Conservation (phyloP, 2,888 invertebrate species). For the Pomacea canaliculata region DNA sequence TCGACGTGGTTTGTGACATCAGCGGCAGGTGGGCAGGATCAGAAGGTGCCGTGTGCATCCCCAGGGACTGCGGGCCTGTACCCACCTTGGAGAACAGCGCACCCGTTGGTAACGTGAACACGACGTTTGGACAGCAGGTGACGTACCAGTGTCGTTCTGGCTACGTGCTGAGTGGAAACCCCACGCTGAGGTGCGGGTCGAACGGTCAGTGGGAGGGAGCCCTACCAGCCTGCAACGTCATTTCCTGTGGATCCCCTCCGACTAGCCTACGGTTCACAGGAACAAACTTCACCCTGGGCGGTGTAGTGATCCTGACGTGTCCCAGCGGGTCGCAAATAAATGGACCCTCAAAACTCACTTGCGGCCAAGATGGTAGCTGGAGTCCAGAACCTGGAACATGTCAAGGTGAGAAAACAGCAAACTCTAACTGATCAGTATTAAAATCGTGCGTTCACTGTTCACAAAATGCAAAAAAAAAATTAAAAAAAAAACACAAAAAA, state of each 20-base stretch:
- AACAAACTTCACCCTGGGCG: conserved; percentile 28
- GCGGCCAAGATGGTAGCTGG: conserved; percentile 54
- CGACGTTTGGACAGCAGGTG: conserved; percentile 20
- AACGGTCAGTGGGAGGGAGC: conserved; percentile 57
- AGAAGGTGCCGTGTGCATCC: conserved; percentile 27
- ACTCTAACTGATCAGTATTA: too few relatives aligned
- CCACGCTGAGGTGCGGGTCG: conserved; percentile 50
- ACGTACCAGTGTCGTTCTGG: conserved; percentile 32
- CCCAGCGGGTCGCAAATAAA: conserved; percentile 89
- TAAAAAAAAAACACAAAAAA: too few relatives aligned
- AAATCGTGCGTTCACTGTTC: too few relatives aligned
- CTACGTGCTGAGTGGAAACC: conserved; percentile 38
- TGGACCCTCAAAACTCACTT: conserved; percentile 84
- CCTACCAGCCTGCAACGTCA: conserved; percentile 52
- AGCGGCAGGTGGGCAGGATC: conserved; percentile 26
- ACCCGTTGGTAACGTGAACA: conserved; percentile 5
- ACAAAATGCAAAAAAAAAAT: too few relatives aligned
- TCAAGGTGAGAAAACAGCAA: conserved; percentile 2
- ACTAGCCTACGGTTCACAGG: conserved; percentile 36
- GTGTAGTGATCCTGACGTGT: conserved; percentile 78
- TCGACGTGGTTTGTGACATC: conserved; percentile 35
- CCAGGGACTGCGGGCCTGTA: conserved; percentile 33
- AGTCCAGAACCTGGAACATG: conserved; percentile 22
- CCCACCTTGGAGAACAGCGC: conserved; percentile 24
- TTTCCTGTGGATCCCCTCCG: conserved; percentile 49